These are phyloP conservation scores for Meloidogyne floridensis DNA, from an alignment of 1,140 invertebrate species.

Conservation along the genomic window DNA sequence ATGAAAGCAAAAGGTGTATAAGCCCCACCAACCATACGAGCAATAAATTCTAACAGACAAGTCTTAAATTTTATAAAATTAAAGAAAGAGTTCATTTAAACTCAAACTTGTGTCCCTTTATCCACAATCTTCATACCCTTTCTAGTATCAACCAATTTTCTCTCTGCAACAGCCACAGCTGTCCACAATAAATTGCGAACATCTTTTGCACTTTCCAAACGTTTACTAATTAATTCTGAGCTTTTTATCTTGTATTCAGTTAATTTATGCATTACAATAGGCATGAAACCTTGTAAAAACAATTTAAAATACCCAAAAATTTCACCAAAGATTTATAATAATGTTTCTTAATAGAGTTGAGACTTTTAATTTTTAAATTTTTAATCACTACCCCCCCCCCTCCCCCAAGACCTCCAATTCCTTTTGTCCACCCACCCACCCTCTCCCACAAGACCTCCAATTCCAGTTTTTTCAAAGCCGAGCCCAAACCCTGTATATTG, in stretches of 20 bases:
- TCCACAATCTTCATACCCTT: neutral
- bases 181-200: neutral
- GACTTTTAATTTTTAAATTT: no score
- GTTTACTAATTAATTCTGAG: neutral
- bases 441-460: no score
- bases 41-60: constrained; percentile 6
- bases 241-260: neutral
- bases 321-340: no score
- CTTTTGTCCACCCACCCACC: no score
- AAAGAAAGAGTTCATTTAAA: neutral
- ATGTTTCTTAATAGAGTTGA: no score
- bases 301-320: no score
- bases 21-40: neutral
- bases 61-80: neutral
- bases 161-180: neutral
- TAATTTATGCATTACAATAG: neutral
- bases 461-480: no score
- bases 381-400: no score
- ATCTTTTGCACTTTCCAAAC: neutral
- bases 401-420: no score
- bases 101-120: neutral
- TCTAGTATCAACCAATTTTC: neutral
- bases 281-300: neutral
- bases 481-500: no score
- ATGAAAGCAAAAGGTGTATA: neutral